phyloP scores from a whole-genome alignment of 2,113 vertebrate genomes.

The Oncorhynchus clarkii region DNA sequence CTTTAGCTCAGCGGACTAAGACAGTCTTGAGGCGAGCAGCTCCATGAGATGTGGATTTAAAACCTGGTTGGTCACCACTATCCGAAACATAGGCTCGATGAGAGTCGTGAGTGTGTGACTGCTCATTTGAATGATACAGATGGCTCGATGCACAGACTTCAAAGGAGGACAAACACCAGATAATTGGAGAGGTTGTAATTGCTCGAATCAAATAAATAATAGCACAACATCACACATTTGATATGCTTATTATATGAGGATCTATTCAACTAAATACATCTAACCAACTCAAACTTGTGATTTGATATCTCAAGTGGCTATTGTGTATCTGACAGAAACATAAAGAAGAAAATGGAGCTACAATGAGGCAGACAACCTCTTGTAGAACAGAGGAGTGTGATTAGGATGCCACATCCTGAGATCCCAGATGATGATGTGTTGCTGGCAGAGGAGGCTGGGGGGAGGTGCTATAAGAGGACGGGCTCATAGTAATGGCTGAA shows the following conservation, averaged over 20 bases:
- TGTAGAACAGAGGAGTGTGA: constrained; percentile 1
- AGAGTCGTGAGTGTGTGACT: not conserved
- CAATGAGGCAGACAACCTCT: not conserved
- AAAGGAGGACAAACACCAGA: constrained; percentile 22
- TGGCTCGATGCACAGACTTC: constrained; percentile 18
- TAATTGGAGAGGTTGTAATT: constrained; percentile 33
- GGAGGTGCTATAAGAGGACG: too few species aligned
- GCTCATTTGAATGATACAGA: not conserved
- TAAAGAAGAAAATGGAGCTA: not conserved
- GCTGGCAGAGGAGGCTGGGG: too few species aligned
- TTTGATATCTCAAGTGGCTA: constrained; percentile 32
- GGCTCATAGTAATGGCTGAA: too few species aligned
- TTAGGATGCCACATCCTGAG: constrained; percentile 14
- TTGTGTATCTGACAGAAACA: not conserved
- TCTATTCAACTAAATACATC: constrained; percentile 24
- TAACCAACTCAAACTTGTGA: constrained; percentile 12
- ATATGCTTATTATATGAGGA: constrained; percentile 4
- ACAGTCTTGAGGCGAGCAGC: too few species aligned
- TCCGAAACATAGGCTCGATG: too few species aligned
- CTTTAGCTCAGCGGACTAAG: too few species aligned
- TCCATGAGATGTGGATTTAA: not conserved
- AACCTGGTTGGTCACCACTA: not conserved
- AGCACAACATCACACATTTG: constrained; percentile 5
- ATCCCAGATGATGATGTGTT: not conserved
- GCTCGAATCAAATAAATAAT: constrained; percentile 28